phyloP scores from a whole-genome alignment of 64 coral and sea anemone genomes.

The Montipora cactus region DNA sequence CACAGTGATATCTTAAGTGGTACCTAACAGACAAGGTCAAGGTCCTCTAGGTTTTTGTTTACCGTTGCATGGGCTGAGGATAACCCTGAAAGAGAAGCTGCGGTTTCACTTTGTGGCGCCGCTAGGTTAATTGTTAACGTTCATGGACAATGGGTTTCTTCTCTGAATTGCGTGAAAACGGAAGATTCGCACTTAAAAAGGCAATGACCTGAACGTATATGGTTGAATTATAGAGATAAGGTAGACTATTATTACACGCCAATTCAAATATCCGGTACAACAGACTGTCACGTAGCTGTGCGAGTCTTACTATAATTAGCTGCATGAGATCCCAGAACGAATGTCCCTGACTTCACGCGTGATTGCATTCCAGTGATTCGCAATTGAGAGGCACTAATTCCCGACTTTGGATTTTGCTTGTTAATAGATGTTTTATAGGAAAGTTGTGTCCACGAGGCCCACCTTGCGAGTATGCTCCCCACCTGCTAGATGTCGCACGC shows the following conservation, averaged over 20 bases:
- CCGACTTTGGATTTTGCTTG: too few relatives aligned
- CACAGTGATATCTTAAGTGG: too few relatives aligned
- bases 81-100: not conserved
- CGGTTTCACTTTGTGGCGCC: not conserved
- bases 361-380: too few relatives aligned
- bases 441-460: too few relatives aligned
- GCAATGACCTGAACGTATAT: not conserved
- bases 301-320: not conserved
- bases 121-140: not conserved
- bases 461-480: too few relatives aligned
- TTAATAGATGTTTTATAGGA: too few relatives aligned
- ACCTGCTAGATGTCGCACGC: too few relatives aligned
- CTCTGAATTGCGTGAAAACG: conserved; percentile 15
- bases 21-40: not conserved
- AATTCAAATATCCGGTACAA: not conserved
- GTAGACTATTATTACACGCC: not conserved
- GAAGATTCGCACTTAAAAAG: not conserved
- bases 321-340: not conserved
- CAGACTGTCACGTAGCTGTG: not conserved
- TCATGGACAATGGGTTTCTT: not conserved
- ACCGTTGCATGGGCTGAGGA: not conserved
- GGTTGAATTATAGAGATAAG: not conserved
- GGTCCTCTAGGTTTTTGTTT: too few relatives aligned
- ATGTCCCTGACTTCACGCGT: too few relatives aligned
- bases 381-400: too few relatives aligned